Evolutionary conservation across 2,797 vertebrate species (phyloP), one percentile per base, ranked within the genome.

Genomic region (Microchirus variegatus): DNA sequence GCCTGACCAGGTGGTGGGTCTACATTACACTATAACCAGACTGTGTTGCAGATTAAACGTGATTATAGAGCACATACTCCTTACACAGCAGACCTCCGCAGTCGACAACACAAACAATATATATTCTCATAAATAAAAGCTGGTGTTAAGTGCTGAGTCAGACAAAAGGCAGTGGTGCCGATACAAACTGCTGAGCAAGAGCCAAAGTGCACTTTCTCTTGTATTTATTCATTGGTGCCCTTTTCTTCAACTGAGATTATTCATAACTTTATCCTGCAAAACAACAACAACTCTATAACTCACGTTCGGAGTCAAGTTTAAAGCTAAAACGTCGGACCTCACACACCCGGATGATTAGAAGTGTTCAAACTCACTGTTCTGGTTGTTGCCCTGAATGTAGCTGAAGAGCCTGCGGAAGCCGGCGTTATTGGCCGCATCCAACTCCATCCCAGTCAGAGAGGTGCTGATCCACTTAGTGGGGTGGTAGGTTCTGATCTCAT

Each of bases 341-440:
- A 31, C 26, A 26, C 1, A 31, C 31, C 5, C 31, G 8, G 31
- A 16, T 18, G 22, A 18, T 10, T 17, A 7, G 22, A 3, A 3
- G 0, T 0, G 3, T 14, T 41, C 2, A 48, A 16, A 79, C 91
- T 84, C 73, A 94, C 93, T 91, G 59, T 60, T 87, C 2, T 86
- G 41, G 51, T 94, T 94, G 76, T 73, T 88, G 59, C 93, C 93
- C 55, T 91, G 88, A 26, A 94, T 93, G 82, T 93, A 94, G 36
- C 2, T 90, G 75, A 94, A 94, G 54, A 94, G 92, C 52, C 75
- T 80, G 18, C 57, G 85, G 75, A 94, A 94, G 38, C 93, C 91
- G 0, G 77, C 43, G 2, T 11, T 80, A 1, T 85, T 10, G 38
- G 88, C 83, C 7, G 75, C 10, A 0, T 94, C 91, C 62, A 67